Base-by-base conservation (phyloP, 1,140 invertebrate genomes). In the Saccostrea glomerata region DNA sequence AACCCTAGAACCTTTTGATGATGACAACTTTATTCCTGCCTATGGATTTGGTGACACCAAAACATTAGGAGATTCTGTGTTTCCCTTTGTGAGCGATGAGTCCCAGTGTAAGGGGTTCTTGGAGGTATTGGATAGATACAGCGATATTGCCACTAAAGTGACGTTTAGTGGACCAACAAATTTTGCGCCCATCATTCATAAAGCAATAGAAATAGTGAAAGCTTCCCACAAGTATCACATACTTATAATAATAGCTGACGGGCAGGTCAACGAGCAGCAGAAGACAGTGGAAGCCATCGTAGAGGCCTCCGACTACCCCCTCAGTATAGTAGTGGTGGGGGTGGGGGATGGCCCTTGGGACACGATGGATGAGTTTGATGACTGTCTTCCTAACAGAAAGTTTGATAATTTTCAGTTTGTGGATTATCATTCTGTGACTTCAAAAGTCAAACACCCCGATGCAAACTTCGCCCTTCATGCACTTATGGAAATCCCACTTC, bases 361-460 rank as follows among this genome's bases (percentile, higher is more conserved):
- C 82, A 94, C 94, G 70, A 96, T 96, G 95, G 94, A 95, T 63
- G 94, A 95, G 60, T 96, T 96, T 91, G 96, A 96, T 88, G 95
- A 96, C 90, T 93, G 93, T 20, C 91, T 96, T 25, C 95, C 96
- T 0, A 94, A 95, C 89, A 87, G 96, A 85, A 92, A 94, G 55
- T 96, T 96, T 93, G 96, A 96, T 91, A 96, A 96, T 90, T 96
- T 96, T 91, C 96, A 96, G 89, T 96, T 96, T 92, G 96, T 96
- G 30, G 94, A 96, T 88, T 96, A 95, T 91, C 95, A 96, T 89
- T 88, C 90, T 54, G 94, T 93, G 47, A 95, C 94, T 17, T 92
- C 92, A 36, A 95, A 95, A 90, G 89, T 92, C n/a, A 94, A 94
- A 83, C 95, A 95, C 90, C 95, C 95, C 11, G 95, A 96, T 87